phyloP scores from a whole-genome alignment of 2,113 vertebrate species.

The Columba janthina region DNA sequence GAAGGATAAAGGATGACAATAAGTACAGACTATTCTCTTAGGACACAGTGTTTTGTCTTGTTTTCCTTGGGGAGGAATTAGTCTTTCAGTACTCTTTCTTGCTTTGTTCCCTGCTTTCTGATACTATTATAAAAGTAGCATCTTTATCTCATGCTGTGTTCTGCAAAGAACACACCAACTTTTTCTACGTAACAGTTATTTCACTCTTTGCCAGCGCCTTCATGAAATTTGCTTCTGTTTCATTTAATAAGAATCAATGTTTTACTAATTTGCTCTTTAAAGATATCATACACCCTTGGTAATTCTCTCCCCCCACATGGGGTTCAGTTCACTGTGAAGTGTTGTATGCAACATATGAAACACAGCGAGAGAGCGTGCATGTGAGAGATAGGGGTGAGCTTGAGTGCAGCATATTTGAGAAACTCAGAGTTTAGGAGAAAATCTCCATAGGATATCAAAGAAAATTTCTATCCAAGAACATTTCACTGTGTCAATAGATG shows the following conservation, averaged over 20 bases:
- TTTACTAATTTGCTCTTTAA: constrained; percentile 44
- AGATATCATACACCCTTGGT: neutral
- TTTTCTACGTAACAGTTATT: neutral
- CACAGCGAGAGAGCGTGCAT: accelerated
- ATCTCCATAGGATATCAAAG: constrained; percentile 36
- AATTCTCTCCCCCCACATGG: constrained; percentile 9
- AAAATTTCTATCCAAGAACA: constrained; percentile 27
- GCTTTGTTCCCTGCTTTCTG: neutral
- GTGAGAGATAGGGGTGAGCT: neutral
- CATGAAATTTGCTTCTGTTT: constrained; percentile 19
- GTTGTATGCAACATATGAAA: accelerated
- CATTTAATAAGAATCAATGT: neutral
- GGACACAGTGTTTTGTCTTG: neutral
- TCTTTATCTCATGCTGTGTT: neutral
- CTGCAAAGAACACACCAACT: neutral
- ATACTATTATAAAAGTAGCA: neutral
- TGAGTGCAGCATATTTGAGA: neutral
- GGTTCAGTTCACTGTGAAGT: neutral
- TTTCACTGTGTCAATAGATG: constrained; percentile 3
- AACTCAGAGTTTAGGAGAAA: neutral
- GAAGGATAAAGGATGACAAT: neutral
- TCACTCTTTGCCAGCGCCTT: neutral
- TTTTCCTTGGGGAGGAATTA: neutral
- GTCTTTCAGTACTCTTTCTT: neutral
- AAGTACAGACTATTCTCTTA: neutral